Conservation (phyloP, 2,113 vertebrate species). For the Engraulis encrasicolus region DNA sequence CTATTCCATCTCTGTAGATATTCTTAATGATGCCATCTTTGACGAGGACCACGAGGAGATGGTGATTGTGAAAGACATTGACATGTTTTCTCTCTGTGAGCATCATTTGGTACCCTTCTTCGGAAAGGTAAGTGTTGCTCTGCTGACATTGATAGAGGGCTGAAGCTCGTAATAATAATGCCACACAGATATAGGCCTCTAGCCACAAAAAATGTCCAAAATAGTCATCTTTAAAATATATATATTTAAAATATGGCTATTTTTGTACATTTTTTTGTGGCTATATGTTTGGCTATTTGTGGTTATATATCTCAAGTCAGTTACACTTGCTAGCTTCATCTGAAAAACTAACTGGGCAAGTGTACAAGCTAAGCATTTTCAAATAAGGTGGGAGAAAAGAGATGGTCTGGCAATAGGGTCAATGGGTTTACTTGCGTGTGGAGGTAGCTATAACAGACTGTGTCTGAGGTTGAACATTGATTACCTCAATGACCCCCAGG, state of each 20-base stretch:
- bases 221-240: too few species aligned
- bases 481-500: slow-evolving; percentile 56
- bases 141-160: neutral
- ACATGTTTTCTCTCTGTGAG: slow-evolving; percentile 79
- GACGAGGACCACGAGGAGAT: slow-evolving; percentile 80
- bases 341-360: too few species aligned
- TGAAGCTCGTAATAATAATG: too few species aligned
- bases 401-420: neutral
- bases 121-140: slow-evolving; percentile 67
- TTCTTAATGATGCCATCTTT: slow-evolving; percentile 79
- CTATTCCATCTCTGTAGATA: slow-evolving; percentile 53
- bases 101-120: slow-evolving; percentile 81
- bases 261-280: too few species aligned
- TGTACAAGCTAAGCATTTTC: too few species aligned
- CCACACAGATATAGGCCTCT: too few species aligned
- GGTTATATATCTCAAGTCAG: too few species aligned
- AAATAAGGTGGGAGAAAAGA: neutral
- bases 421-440: neutral
- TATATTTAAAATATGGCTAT: too few species aligned
- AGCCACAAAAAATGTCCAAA: too few species aligned
- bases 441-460: neutral
- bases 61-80: slow-evolving; percentile 80
- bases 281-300: too few species aligned
- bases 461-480: neutral
- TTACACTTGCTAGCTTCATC: too few species aligned